Evolutionary conservation across 2,888 invertebrate species (phyloP).

Genomic region (Pharmacophagus antenor): DNA sequence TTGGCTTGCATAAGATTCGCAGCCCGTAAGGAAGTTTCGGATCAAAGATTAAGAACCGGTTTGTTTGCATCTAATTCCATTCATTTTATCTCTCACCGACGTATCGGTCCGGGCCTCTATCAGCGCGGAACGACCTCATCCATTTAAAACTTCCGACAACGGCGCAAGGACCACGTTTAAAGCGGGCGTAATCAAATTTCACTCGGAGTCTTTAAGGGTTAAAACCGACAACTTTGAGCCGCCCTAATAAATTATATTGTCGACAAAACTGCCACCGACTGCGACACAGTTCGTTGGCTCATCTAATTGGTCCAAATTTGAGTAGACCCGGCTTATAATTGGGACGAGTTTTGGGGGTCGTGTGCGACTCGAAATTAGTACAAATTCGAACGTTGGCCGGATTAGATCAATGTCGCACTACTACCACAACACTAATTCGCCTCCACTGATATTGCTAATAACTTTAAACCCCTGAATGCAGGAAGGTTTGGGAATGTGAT

Average conservation of each 20-base stretch:
- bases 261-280: slow-evolving; percentile 78
- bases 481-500: background rate
- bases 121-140: slow-evolving; percentile 53
- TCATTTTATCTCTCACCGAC: slow-evolving; percentile 31
- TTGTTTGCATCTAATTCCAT: slow-evolving; percentile 14
- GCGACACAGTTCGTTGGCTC: slow-evolving; percentile 79
- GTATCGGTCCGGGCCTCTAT: slow-evolving; percentile 26
- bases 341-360: slow-evolving; percentile 61
- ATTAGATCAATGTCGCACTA: slow-evolving; percentile 56
- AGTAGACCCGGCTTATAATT: slow-evolving; percentile 75
- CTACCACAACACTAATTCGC: slow-evolving; percentile 62
- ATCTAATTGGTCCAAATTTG: slow-evolving; percentile 80
- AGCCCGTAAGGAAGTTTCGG: slow-evolving; percentile 14
- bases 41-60: slow-evolving; percentile 15
- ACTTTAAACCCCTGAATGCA: slow-evolving; percentile 50
- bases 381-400: slow-evolving; percentile 64
- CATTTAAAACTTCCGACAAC: slow-evolving; percentile 66
- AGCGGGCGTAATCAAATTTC: slow-evolving; percentile 78
- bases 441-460: slow-evolving; percentile 68
- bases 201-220: slow-evolving; percentile 79
- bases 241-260: slow-evolving; percentile 80
- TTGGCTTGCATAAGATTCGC: background rate
- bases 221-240: slow-evolving; percentile 75
- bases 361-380: slow-evolving; percentile 71
- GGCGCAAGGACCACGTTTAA: slow-evolving; percentile 70